Evolutionary conservation across 53 echinoderm and acorn worm species (phyloP).

Genomic region (Stichopus horrens): DNA sequence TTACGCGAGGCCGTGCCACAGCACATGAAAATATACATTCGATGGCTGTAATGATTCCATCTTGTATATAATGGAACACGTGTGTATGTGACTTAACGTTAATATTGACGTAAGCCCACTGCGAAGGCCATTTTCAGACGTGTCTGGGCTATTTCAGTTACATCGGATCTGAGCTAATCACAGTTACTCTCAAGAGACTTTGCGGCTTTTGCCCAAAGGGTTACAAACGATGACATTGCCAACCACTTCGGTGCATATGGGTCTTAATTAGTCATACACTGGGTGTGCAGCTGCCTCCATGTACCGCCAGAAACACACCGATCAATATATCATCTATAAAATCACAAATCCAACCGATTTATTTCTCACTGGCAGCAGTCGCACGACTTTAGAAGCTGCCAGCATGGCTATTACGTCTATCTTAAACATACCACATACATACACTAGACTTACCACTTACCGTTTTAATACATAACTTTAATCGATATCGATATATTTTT

Average conservation of each 20-base stretch:
- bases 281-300: not conserved
- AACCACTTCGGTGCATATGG: not conserved
- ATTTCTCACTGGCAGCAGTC: not conserved
- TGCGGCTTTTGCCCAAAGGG: constrained; percentile 8
- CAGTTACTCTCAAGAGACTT: not conserved
- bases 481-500: too few relatives aligned
- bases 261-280: not conserved
- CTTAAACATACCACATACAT: too few relatives aligned
- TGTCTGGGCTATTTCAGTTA: not conserved
- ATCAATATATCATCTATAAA: constrained; percentile 5
- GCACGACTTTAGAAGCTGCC: too few relatives aligned
- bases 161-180: not conserved
- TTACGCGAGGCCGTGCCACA: too few relatives aligned
- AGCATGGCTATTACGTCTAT: too few relatives aligned
- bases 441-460: too few relatives aligned
- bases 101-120: not conserved
- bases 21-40: too few relatives aligned
- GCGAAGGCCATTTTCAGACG: not conserved
- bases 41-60: too few relatives aligned
- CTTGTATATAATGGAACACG: too few relatives aligned
- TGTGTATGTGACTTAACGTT: not conserved
- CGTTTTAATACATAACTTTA: too few relatives aligned
- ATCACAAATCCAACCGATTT: not conserved
- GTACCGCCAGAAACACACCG: not conserved
- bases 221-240: not conserved